Evolutionary conservation across 2,113 vertebrate species (phyloP), one percentile per base, ranked within the genome.

Genomic region (Chrysochloris asiatica): DNA sequence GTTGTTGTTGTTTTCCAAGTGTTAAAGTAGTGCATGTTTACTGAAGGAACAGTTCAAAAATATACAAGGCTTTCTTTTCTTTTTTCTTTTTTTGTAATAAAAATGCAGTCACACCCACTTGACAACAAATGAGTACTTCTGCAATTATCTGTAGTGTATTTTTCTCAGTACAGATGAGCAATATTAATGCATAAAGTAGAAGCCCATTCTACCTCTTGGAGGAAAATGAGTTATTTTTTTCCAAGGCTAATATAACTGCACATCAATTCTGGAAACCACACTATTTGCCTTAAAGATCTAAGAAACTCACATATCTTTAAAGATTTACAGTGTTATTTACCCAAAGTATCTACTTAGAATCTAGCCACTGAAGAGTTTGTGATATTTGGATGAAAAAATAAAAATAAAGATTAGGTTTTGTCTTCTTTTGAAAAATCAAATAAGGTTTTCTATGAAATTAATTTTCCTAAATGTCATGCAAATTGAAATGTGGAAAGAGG

Each of bases 401-500:
- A 90, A 95, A 92, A 91, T 48, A 94, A 93, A 93, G n/a, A 87
- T 65, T 80, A 28, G 33, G 0, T 43, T 94, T 90, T 83, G 73
- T 75, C 59, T 90, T 75, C 47, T 41, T 93, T 65, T 83, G 84
- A 93, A 87, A 96, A 79, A 86, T 87, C 95, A 93, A 97, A 92
- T 61, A 86, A n/a, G 48, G 19, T 77, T 93, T 92, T 95, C 76
- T 65, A 95, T 97, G 87, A 94, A 87, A 69, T 91, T 91, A 95
- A 90, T 93, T 95, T 30, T 84, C 92, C 54, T 47, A 86, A 90
- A 96, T 48, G 65, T 36, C 14, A 48, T 76, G 72, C 93, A 93
- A 88, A 95, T 84, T 88, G 71, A 90, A 86, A 89, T 79, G 63
- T 79, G 81, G 76, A 41, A 91, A 92, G n/a, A 91, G n/a, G 38